Base-by-base conservation (phyloP, 2,888 invertebrate genomes). In the Balanococcus diminutus region DNA sequence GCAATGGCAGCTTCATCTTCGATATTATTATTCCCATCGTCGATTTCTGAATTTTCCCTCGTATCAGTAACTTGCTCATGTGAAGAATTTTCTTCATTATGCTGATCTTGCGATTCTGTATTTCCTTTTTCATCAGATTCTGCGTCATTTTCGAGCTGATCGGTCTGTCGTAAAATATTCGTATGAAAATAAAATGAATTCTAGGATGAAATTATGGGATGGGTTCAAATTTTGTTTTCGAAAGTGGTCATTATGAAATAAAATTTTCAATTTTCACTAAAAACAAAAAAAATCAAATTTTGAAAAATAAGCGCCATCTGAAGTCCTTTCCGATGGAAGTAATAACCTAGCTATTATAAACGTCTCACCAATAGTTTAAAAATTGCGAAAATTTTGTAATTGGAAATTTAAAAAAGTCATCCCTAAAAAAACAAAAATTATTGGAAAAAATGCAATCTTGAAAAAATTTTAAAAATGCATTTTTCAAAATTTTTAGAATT, bases 381-480 rank as follows among this genome's bases (percentile, higher is more conserved):
- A n/a, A n/a, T n/a, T n/a, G n/a, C n/a, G n/a, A n/a, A n/a, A n/a
- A n/a, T n/a, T n/a, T n/a, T n/a, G n/a, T n/a, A n/a, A n/a, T n/a
- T n/a, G n/a, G n/a, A n/a, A n/a, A 22, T 79, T 31, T 39, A 22
- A 14, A 75, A 84, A 22, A 56, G 81, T 51, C 84, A 87, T 28
- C 86, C 87, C 46, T 86, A 28, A 82, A n/a, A n/a, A n/a, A n/a
- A n/a, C n/a, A n/a, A n/a, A n/a, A n/a, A n/a, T n/a, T n/a, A n/a
- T n/a, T n/a, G n/a, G n/a, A n/a, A n/a, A n/a, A n/a, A n/a, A n/a
- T n/a, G n/a, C n/a, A n/a, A n/a, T n/a, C n/a, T n/a, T n/a, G n/a
- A n/a, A n/a, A n/a, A n/a, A n/a, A n/a, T n/a, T n/a, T n/a, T n/a
- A n/a, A n/a, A n/a, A n/a, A n/a, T n/a, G n/a, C n/a, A n/a, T n/a